phyloP scores from a whole-genome alignment of 2,797 vertebrate species.

The Oreonectes daqikongensis region DNA sequence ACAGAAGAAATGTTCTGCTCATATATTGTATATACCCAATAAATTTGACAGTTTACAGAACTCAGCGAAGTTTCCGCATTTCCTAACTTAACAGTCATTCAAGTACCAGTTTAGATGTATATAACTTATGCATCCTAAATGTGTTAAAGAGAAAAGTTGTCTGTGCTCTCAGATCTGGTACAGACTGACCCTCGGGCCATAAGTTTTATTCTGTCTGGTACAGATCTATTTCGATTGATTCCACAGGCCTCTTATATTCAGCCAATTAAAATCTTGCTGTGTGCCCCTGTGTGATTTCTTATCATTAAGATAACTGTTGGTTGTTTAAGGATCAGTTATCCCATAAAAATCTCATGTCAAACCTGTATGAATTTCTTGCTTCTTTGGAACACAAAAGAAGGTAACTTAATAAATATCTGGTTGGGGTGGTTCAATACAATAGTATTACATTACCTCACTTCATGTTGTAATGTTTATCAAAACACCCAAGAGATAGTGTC shows the following conservation, averaged over 20 bases:
- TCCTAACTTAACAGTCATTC: neutral
- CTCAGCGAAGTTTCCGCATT: neutral
- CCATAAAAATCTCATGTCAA: neutral
- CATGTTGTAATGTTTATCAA: neutral
- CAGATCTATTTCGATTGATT: slow-evolving; percentile 68
- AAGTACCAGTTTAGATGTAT: slow-evolving; percentile 22
- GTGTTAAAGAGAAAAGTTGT: neutral
- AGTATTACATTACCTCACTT: neutral
- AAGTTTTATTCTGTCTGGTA: slow-evolving; percentile 65
- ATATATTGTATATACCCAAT: neutral
- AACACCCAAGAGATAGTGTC: too few relatives aligned
- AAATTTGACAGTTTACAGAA: neutral
- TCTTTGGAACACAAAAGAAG: neutral
- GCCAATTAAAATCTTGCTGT: slow-evolving; percentile 76
- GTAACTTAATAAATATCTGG: neutral
- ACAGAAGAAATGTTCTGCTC: neutral
- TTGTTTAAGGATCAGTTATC: neutral
- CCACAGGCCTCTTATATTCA: slow-evolving; percentile 62
- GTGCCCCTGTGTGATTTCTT: slow-evolving; percentile 40
- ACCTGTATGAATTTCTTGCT: neutral
- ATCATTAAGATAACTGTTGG: neutral
- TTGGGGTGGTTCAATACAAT: neutral
- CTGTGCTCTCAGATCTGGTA: slow-evolving; percentile 11
- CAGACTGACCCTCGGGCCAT: slow-evolving; percentile 40
- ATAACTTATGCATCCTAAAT: neutral